Evolutionary conservation across 2,113 vertebrate genomes (phyloP), one percentile per base, ranked within the genome.

Genomic region (Psittacula cyanocephala): DNA sequence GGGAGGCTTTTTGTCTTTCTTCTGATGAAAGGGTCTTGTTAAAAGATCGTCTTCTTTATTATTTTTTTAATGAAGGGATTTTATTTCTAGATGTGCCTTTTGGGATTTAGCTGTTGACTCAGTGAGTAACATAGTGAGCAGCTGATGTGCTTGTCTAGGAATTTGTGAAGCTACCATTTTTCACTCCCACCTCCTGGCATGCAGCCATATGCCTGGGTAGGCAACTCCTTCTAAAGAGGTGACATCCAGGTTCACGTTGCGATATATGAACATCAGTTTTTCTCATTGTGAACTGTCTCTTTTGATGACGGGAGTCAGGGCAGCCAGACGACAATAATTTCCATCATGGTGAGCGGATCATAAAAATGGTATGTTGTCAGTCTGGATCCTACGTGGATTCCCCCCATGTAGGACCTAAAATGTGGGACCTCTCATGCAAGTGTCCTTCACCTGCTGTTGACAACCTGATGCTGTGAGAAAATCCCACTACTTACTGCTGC

Each of bases 51-150:
- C 3, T 3, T 28, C 17, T 55, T 62, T 28, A 28, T 17, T 23
- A 33, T 22, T n/a, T 68, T 28, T n/a, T 35, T 8, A 23, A 23
- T 46, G 35, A 13, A 23, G 13, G 11, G 5, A 25, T 86, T 86
- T 74, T 67, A 25, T 74, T 92, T 94, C 59, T 74, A 47, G 25
- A 78, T 78, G 28, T 89, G 53, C 29, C 60, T 86, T 82, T 92
- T 57, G 90, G 43, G 60, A 74, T 63, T 69, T 79, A 86, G 71
- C 60, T 86, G 60, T 89, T 83, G 52, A 31, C 14, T 82, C 20
- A 49, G 3, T 71, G 24, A 23, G 18, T 53, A 46, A 74, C 20
- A 35, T 3, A 63, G 44, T 15, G 35, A 83, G 64, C 35, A 41
- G 37, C 14, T 63, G 28, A 78, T 7, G 9, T 8, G 4, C 31